These are phyloP conservation scores for Poliocrania exsul DNA, from an alignment of 2,797 vertebrate species.

Conservation along the genomic window DNA sequence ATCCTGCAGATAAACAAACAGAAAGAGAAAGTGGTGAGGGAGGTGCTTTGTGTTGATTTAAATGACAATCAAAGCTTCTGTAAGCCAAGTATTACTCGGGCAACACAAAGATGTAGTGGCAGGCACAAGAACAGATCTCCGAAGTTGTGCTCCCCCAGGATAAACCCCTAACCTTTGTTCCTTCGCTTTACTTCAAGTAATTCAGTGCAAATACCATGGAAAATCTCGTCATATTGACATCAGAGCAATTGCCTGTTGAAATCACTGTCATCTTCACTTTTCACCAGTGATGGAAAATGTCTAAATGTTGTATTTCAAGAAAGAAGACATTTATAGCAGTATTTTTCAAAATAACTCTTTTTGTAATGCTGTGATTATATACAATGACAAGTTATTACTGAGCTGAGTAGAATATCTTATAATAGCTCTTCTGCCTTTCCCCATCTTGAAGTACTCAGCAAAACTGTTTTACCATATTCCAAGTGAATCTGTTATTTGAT, in stretches of 20 bases:
- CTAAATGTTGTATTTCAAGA: neutral
- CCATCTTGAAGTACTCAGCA: constrained; percentile 20
- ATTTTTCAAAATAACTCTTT: neutral
- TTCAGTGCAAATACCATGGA: neutral
- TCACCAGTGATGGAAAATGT: neutral
- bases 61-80: neutral
- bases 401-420: constrained; percentile 13
- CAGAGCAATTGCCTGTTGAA: neutral
- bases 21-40: neutral
- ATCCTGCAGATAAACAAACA: neutral
- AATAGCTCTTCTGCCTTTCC: constrained; percentile 28
- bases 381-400: constrained; percentile 11
- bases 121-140: neutral
- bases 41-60: neutral
- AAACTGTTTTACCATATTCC: constrained; percentile 3
- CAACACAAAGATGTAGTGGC: neutral
- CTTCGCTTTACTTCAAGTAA: neutral
- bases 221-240: neutral
- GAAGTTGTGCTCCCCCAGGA: neutral
- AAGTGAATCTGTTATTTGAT: constrained; percentile 30
- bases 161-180: neutral
- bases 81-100: neutral
- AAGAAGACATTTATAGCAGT: neutral
- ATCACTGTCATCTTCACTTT: neutral
- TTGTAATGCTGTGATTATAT: neutral